Conservation (phyloP, 2,113 vertebrate species). For the Aviceda subcristata region DNA sequence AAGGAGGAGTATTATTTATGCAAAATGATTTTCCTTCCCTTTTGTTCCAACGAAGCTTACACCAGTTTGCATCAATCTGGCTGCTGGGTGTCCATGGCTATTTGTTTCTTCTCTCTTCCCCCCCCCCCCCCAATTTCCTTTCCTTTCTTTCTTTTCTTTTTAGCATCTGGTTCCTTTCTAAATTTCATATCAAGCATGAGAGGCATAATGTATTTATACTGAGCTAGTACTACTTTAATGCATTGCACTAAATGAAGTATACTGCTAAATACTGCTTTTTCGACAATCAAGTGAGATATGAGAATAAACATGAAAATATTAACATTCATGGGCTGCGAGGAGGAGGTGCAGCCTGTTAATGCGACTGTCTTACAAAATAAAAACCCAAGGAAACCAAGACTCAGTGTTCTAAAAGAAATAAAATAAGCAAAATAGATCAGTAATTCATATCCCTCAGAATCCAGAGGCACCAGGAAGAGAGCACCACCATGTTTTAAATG, state of each 20-base stretch:
- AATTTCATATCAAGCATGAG: background rate
- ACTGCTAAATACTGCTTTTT: background rate
- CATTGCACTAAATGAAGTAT: background rate
- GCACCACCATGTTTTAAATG: background rate
- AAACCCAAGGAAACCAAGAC: background rate
- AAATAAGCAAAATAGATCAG: background rate
- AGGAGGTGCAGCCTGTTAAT: background rate
- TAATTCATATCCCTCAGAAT: slow-evolving; percentile 14
- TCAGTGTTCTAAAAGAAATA: background rate
- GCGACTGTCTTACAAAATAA: background rate
- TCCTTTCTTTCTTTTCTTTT: background rate
- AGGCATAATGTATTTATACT: background rate
- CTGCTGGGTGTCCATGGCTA: background rate
- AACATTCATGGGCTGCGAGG: background rate
- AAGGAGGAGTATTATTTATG: background rate
- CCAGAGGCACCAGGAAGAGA: background rate
- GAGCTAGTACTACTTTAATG: background rate
- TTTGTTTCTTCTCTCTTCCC: background rate
- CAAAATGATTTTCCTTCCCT: background rate
- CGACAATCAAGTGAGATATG: background rate
- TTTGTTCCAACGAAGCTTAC: background rate
- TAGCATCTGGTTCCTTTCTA: background rate
- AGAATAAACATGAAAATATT: slow-evolving; percentile 14
- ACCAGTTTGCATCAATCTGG: background rate
- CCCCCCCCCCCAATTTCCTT: no score